Base-by-base conservation (phyloP, 1,140 invertebrate species). In the Lycorma delicatula region DNA sequence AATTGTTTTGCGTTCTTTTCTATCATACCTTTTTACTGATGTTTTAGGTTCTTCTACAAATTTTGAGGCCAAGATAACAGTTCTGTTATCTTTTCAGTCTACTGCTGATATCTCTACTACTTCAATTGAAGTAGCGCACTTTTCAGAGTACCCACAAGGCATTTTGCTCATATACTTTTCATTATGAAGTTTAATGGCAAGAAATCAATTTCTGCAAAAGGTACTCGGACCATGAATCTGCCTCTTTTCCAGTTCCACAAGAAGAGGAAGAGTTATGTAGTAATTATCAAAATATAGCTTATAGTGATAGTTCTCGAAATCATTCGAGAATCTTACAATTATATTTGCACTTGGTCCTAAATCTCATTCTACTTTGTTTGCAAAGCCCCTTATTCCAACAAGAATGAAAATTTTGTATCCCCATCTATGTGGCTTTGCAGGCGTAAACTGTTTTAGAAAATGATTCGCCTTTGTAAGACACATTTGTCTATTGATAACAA, bases 71-170 rank as follows among this genome's bases (percentile, higher is more conserved):
- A 74, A 65, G 58, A 65, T 68, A 46, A 74, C 72, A 56, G 53
- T 29, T 64, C 73, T 74, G 60, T 70, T 76, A 58, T 74, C 64
- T 16, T 57, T 55, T 61, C 63, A n/a, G n/a, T n/a, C 64, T n/a
- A 25, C 22, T 36, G 49, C 53, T 31, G 61, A 63, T 0, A 64
- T 44, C 11, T 60, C 44, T 5, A 65, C 59, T 13, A 53, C 56
- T 44, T 60, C 56, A 36, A 54, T 34, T 36, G 56, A 41, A 28
- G 56, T 26, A 36, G 44, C 50, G n/a, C 36, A 59, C 28, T 52
- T 60, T 27, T 60, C 58, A 12, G 49, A 53, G 38, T 27, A 48
- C 6, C 64, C 63, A 46, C 63, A 25, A 7, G 56, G 55, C 62
- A 56, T 44, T 26, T 65, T 64, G 46, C 49, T 59, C 20, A 61